A percentile compares a stretch with the other conserved stretches of the same genome.
Conservation (phyloP, 2,888 invertebrate species). For the Tortricodes alternella region DNA sequence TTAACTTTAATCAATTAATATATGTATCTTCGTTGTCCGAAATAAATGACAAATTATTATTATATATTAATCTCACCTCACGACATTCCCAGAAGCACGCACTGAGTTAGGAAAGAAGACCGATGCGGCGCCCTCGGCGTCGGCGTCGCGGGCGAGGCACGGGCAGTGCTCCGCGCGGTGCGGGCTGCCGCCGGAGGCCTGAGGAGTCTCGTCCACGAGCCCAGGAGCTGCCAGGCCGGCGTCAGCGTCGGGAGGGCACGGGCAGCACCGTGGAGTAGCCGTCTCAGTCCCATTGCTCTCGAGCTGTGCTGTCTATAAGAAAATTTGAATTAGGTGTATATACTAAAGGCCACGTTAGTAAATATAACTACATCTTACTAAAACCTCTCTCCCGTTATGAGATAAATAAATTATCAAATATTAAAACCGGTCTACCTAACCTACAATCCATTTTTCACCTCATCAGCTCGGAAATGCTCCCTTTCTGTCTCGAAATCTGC, state of each 20-base stretch:
- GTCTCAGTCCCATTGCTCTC: constrained; percentile 40
- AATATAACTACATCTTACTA: too few species aligned
- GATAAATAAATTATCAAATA: too few species aligned
- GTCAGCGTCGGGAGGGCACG: constrained; percentile 47
- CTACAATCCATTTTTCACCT: too few species aligned
- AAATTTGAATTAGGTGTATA: too few species aligned
- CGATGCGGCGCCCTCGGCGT: constrained; percentile 61
- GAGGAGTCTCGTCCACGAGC: not conserved
- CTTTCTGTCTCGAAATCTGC: too few species aligned
- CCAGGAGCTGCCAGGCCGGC: constrained; percentile 8
- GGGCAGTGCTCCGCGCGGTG: constrained; percentile 49
- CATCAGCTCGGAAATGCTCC: too few species aligned
- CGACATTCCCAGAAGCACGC: constrained; percentile 43
- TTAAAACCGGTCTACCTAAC: too few species aligned
- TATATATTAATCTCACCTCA: too few species aligned
- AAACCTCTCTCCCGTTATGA: too few species aligned
- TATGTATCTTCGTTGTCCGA: too few species aligned
- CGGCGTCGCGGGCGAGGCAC: constrained; percentile 47
- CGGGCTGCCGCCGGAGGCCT: constrained; percentile 30
- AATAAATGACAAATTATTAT: too few species aligned
- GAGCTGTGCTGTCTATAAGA: constrained; percentile 55
- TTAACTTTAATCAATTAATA: too few species aligned
- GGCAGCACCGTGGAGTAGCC: constrained; percentile 54
- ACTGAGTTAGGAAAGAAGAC: constrained; percentile 51
- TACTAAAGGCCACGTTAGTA: not conserved